These are phyloP conservation scores for Gobionotothen gibberifrons DNA, from an alignment of 2,797 vertebrate genomes.

Conservation along the genomic window DNA sequence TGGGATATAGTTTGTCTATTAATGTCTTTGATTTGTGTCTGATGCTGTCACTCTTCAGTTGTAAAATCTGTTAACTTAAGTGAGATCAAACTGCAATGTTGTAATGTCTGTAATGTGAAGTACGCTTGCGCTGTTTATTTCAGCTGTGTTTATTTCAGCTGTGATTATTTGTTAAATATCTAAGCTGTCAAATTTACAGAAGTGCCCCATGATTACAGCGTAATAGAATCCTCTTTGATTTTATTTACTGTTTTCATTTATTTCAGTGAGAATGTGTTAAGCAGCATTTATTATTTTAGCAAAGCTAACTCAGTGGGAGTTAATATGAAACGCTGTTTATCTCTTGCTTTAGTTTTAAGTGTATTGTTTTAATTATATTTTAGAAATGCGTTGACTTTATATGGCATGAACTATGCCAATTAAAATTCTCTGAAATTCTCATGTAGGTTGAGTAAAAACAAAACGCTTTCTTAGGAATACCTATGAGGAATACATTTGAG, in stretches of 20 bases:
- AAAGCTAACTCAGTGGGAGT: neutral
- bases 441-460: neutral
- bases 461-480: too few relatives aligned
- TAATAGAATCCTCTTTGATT: conserved; percentile 4
- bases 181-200: conserved; percentile 4
- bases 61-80: neutral
- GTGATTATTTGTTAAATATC: conserved; percentile 17
- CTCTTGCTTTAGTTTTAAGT: neutral
- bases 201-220: neutral
- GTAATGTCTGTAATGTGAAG: neutral
- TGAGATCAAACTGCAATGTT: neutral
- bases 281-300: conserved; percentile 10
- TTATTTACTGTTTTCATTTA: neutral
- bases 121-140: conserved; percentile 5
- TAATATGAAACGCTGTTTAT: neutral
- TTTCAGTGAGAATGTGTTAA: conserved; percentile 1
- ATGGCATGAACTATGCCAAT: neutral
- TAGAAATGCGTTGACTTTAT: neutral
- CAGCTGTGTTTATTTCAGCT: neutral
- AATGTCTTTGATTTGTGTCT: neutral
- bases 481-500: neutral
- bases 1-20: neutral
- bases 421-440: neutral
- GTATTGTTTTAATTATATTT: conserved; percentile 6
- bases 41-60: neutral